phyloP scores from a whole-genome alignment of 2,888 invertebrate species.

The Lepetodrilus schrolli region DNA sequence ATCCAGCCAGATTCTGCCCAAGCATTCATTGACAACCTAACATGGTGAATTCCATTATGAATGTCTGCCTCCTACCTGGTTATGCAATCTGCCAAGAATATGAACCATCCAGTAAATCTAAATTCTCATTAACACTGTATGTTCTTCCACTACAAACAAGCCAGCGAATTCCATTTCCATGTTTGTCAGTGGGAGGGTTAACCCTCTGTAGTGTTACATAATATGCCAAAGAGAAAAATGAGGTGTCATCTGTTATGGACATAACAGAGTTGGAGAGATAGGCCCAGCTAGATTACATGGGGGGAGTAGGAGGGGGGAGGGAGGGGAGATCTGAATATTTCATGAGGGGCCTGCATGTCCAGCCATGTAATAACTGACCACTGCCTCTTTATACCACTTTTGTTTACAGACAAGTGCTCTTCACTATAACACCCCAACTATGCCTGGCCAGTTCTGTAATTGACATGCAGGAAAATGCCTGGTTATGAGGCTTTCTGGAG shows the following conservation, averaged over 20 bases:
- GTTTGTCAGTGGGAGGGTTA: neutral
- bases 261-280: neutral
- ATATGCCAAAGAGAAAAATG: slow-evolving; percentile 16
- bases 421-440: neutral
- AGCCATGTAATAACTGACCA: slow-evolving; percentile 27
- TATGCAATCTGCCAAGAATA: neutral
- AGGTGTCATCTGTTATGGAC: neutral
- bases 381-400: neutral
- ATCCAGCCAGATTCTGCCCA: no score
- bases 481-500: slow-evolving; percentile 9
- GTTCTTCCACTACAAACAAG: slow-evolving; percentile 10
- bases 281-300: slow-evolving; percentile 3
- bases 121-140: neutral
- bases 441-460: neutral
- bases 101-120: neutral
- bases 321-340: neutral
- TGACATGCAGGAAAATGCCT: slow-evolving; percentile 2
- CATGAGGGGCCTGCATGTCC: slow-evolving; percentile 23
- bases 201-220: slow-evolving; percentile 21
- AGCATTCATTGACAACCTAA: no score
- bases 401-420: slow-evolving; percentile 18
- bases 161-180: neutral
- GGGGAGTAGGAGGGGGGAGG: neutral
- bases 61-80: no score
- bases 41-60: no score